phyloP scores from a whole-genome alignment of 2,113 vertebrate genomes.

The Sardina pilchardus region DNA sequence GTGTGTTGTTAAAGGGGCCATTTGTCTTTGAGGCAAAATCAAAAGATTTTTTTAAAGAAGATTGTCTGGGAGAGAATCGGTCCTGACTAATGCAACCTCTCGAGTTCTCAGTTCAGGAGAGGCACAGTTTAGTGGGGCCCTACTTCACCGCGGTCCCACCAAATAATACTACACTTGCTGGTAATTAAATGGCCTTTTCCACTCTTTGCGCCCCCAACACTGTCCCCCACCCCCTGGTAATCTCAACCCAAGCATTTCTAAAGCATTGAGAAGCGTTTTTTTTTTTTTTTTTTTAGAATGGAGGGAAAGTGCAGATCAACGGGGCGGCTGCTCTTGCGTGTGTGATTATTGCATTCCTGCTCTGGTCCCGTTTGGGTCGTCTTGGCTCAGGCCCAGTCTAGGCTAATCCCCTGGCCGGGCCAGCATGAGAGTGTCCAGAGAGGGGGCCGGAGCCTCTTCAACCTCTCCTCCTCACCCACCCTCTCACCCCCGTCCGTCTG shows the following conservation, averaged over 20 bases:
- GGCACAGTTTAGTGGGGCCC: neutral
- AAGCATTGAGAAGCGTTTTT: slow-evolving; percentile 30
- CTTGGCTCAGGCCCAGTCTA: slow-evolving; percentile 49
- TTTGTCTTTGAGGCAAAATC: neutral
- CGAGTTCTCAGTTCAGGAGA: neutral
- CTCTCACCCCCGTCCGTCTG: neutral
- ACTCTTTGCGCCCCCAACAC: neutral
- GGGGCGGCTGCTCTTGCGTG: slow-evolving; percentile 41
- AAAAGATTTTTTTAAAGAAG: neutral
- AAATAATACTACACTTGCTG: neutral
- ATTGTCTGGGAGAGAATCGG: neutral
- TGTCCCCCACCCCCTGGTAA: slow-evolving; percentile 30
- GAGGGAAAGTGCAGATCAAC: slow-evolving; percentile 47
- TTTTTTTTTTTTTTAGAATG: slow-evolving; percentile 33
- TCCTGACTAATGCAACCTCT: neutral
- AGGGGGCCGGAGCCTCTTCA: slow-evolving; percentile 17
- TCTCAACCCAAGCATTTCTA: slow-evolving; percentile 38
- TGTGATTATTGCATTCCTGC: slow-evolving; percentile 56
- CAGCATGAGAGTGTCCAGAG: slow-evolving; percentile 22
- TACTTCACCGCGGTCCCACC: neutral
- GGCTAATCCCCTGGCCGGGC: slow-evolving; percentile 38
- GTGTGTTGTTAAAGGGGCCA: neutral
- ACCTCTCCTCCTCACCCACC: neutral
- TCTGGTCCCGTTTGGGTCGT: slow-evolving; percentile 37
- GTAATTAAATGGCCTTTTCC: slow-evolving; percentile 34